A percentile compares a stretch with the other conserved stretches of the same genome.
phyloP scores from a whole-genome alignment of 2,113 vertebrate species.

The Psettodes erumei region DNA sequence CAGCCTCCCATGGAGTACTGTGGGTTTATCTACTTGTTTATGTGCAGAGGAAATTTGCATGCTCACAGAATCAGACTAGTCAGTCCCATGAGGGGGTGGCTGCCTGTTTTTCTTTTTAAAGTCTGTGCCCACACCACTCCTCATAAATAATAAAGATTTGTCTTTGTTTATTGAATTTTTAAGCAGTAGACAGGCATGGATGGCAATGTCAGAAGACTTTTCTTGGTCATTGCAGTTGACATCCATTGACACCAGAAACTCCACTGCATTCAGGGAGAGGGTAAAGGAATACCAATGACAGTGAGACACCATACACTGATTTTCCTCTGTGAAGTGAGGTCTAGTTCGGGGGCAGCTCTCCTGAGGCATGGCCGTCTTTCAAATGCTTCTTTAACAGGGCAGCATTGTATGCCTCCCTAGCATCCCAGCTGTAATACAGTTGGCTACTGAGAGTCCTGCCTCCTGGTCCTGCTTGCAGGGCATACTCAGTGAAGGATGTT shows the following conservation, averaged over 20 bases:
- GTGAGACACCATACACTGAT: neutral
- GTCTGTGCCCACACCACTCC: neutral
- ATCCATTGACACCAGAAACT: neutral
- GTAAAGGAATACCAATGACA: neutral
- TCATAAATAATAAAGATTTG: slow-evolving; percentile 8
- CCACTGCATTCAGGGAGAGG: neutral
- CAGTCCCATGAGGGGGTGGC: neutral
- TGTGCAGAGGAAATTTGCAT: neutral
- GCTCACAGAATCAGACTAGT: neutral
- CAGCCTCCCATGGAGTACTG: neutral
- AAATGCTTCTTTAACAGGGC: neutral
- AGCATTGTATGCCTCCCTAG: neutral
- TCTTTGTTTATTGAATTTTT: neutral
- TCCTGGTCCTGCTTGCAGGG: neutral
- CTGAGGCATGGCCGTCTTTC: neutral
- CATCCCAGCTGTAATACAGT: slow-evolving; percentile 8
- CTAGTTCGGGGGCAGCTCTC: neutral
- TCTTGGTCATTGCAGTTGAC: neutral
- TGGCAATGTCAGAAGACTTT: neutral
- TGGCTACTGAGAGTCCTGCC: neutral
- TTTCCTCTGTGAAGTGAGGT: slow-evolving; percentile 6
- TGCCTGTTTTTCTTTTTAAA: neutral
- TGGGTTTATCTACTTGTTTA: neutral
- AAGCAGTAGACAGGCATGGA: neutral
- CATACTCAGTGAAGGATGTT: neutral